Percentiles rank a stretch among this genome's conserved stretches.
Evolutionary conservation across 2,113 vertebrate species (phyloP).

Genomic region (Notothenia rossii): DNA sequence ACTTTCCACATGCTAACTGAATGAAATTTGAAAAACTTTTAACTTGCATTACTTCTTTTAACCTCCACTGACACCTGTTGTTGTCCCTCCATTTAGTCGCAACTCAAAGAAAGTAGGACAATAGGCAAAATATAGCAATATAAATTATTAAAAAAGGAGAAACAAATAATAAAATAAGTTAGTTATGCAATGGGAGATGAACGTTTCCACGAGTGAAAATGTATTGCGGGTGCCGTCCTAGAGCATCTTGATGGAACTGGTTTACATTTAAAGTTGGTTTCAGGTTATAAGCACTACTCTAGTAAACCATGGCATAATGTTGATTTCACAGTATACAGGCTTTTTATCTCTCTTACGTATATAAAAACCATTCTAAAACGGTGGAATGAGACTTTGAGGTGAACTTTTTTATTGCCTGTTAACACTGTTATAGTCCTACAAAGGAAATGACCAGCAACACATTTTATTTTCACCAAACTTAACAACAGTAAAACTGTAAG

Average conservation of each 20-base stretch:
- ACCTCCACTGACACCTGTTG: neutral
- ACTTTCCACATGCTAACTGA: neutral
- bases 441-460: slow-evolving; percentile 6
- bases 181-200: neutral
- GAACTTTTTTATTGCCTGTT: neutral
- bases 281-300: no score
- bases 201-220: neutral
- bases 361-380: neutral
- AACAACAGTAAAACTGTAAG: slow-evolving; percentile 3
- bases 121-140: neutral
- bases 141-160: no score
- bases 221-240: neutral
- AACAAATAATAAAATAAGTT: neutral
- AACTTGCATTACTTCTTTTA: neutral
- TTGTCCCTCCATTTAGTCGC: neutral
- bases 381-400: neutral
- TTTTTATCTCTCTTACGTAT: neutral
- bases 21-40: neutral
- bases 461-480: neutral
- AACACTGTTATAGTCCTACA: neutral
- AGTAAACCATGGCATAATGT: neutral
- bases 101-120: neutral
- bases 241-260: slow-evolving; percentile 6
- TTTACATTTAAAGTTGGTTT: neutral
- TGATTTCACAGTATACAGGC: neutral